A percentile compares a stretch with the other conserved stretches of the same genome.
These are phyloP conservation scores for Lepidothrix coronata DNA, from an alignment of 2,113 vertebrate species.

Conservation along the genomic window DNA sequence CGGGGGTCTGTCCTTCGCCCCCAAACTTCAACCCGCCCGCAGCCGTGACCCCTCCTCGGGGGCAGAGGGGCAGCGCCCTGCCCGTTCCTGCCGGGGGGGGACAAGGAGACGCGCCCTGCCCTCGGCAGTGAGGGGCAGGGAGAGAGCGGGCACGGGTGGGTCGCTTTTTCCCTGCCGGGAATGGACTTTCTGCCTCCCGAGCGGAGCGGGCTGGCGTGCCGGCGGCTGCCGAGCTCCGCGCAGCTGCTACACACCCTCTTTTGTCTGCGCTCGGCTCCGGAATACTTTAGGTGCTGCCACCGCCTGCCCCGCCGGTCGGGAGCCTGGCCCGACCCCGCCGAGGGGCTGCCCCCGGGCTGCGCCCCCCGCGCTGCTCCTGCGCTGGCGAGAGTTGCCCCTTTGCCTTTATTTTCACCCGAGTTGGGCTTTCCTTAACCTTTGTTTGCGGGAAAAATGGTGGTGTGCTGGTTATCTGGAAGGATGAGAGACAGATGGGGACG, in stretches of 20 bases:
- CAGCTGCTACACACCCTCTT: slow-evolving; percentile 60
- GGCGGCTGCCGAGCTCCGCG: neutral
- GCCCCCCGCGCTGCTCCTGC: neutral
- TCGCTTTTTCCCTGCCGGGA: neutral
- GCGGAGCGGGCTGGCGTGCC: neutral
- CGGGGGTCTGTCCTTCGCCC: neutral
- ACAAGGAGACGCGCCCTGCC: neutral
- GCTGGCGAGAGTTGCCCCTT: neutral
- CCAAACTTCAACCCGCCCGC: neutral
- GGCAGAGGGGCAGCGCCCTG: neutral
- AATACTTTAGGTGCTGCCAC: neutral
- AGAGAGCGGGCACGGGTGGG: neutral
- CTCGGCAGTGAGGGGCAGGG: neutral
- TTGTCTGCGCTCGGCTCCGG: slow-evolving; percentile 25
- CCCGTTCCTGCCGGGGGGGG: neutral
- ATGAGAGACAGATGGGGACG: neutral
- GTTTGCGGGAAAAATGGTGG: slow-evolving; percentile 35
- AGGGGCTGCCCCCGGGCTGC: neutral
- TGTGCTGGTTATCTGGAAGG: neutral
- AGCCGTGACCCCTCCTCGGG: neutral
- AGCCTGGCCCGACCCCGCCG: neutral
- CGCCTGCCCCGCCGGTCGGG: neutral
- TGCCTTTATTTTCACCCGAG: neutral
- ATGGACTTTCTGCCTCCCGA: neutral
- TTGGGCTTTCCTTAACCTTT: slow-evolving; percentile 12